phyloP scores from a whole-genome alignment of 2,113 vertebrate species.

The Malurus elegans region DNA sequence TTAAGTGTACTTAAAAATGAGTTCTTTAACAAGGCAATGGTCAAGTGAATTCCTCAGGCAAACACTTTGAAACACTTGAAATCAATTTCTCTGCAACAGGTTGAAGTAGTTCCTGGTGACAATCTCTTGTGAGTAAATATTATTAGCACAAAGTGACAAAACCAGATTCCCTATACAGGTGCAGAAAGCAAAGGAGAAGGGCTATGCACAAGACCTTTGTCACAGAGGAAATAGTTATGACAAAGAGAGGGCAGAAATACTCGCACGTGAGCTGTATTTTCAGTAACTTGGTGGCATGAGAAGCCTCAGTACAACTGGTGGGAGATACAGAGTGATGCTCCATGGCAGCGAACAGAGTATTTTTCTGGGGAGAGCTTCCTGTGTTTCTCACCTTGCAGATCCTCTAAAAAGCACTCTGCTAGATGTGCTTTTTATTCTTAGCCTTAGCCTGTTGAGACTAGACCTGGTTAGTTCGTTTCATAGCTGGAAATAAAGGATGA shows the following conservation, averaged over 20 bases:
- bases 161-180: not conserved
- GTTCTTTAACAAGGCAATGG: not conserved
- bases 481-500: not conserved
- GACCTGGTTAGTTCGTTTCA: not conserved
- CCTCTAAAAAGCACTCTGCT: not conserved
- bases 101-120: not conserved
- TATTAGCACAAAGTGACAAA: not conserved
- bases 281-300: not conserved
- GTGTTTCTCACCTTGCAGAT: not conserved
- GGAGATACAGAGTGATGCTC: not conserved
- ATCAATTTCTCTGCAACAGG: not conserved
- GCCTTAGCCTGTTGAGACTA: not conserved
- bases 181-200: not conserved
- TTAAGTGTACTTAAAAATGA: not conserved
- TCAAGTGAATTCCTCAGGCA: not conserved
- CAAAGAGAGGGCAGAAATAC: not conserved
- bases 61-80: not conserved
- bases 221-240: not conserved
- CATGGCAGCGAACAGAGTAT: not conserved
- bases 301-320: not conserved
- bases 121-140: not conserved
- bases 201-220: not conserved
- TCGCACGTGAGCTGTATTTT: not conserved
- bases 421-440: not conserved
- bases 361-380: not conserved